Evolutionary conservation across 2,888 invertebrate genomes (phyloP).

Genomic region (Netelia melanura): DNA sequence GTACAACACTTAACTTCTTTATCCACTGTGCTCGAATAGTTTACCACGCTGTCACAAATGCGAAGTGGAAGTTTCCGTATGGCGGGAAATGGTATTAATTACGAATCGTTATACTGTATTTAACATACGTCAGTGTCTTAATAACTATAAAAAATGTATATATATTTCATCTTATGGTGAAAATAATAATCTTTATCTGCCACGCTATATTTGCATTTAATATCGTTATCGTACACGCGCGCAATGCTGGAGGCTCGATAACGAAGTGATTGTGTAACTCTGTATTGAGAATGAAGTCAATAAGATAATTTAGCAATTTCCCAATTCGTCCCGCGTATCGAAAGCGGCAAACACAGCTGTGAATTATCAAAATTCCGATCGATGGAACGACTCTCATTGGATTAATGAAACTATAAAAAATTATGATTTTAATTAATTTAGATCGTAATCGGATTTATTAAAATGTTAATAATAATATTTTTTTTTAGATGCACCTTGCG

Average conservation of each 20-base stretch:
- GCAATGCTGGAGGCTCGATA: conserved; percentile 47
- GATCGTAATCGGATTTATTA: background rate
- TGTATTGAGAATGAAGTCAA: conserved; percentile 38
- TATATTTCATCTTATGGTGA: conserved; percentile 8
- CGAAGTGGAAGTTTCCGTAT: conserved; percentile 4
- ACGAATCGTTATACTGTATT: background rate
- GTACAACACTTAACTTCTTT: conserved; percentile 46
- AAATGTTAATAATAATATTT: background rate
- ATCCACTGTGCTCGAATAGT: conserved; percentile 39
- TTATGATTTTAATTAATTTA: background rate
- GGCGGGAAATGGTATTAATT: conserved; percentile 25
- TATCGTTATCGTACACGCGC: conserved; percentile 44
- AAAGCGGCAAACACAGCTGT: conserved; percentile 9
- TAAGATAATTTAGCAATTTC: conserved; percentile 49
- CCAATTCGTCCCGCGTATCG: conserved; percentile 3
- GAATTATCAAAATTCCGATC: background rate
- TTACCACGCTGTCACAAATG: background rate
- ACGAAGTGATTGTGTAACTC: conserved; percentile 56
- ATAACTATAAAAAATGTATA: background rate
- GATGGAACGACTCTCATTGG: background rate
- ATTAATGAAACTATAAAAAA: background rate
- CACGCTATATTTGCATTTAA: conserved; percentile 46
- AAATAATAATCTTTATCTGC: conserved; percentile 13
- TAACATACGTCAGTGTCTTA: background rate
- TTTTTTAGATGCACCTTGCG: conserved; percentile 68